Conservation (phyloP, 2,888 invertebrate genomes). For the Standfussiana lucernea region DNA sequence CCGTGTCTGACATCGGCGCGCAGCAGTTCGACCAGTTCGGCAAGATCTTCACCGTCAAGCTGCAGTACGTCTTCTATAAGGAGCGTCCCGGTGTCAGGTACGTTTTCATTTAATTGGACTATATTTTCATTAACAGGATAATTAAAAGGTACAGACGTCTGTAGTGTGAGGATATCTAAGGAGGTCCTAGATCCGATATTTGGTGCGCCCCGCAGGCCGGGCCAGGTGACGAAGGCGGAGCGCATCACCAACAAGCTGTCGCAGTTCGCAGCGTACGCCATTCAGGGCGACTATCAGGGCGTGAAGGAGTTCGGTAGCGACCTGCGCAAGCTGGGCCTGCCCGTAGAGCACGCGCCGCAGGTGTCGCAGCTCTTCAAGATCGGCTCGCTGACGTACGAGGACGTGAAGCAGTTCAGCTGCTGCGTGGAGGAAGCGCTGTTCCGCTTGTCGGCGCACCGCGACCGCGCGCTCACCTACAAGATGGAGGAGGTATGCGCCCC, state of each 20-base stretch:
- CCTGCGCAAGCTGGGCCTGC: slow-evolving; percentile 97
- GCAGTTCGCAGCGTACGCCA: slow-evolving; percentile 98
- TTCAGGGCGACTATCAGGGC: slow-evolving; percentile 98
- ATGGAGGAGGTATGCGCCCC: slow-evolving; percentile 94
- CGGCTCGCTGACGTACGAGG: slow-evolving; percentile 96
- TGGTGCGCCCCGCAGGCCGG: slow-evolving; percentile 91
- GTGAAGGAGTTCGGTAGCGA: slow-evolving; percentile 98
- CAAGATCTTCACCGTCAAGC: slow-evolving; percentile 99
- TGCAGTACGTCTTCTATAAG: slow-evolving; percentile 99
- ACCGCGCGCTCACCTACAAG: slow-evolving; percentile 97
- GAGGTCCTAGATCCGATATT: not conserved
- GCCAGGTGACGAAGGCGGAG: slow-evolving; percentile 98
- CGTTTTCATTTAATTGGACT: not conserved
- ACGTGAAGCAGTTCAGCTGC: slow-evolving; percentile 97
- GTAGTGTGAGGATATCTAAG: not conserved
- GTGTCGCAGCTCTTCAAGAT: slow-evolving; percentile 98
- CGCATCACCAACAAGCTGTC: slow-evolving; percentile 97
- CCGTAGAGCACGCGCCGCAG: slow-evolving; percentile 99
- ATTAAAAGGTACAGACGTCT: not conserved
- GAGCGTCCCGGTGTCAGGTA: slow-evolving; percentile 97
- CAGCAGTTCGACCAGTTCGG: slow-evolving; percentile 99
- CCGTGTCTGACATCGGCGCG: slow-evolving; percentile 97
- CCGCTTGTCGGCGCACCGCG: slow-evolving; percentile 95
- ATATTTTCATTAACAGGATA: not conserved
- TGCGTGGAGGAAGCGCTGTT: slow-evolving; percentile 98